Evolutionary conservation across 2,113 vertebrate species (phyloP), one percentile per base, ranked within the genome.

Genomic region (Mohoua ochrocephala): DNA sequence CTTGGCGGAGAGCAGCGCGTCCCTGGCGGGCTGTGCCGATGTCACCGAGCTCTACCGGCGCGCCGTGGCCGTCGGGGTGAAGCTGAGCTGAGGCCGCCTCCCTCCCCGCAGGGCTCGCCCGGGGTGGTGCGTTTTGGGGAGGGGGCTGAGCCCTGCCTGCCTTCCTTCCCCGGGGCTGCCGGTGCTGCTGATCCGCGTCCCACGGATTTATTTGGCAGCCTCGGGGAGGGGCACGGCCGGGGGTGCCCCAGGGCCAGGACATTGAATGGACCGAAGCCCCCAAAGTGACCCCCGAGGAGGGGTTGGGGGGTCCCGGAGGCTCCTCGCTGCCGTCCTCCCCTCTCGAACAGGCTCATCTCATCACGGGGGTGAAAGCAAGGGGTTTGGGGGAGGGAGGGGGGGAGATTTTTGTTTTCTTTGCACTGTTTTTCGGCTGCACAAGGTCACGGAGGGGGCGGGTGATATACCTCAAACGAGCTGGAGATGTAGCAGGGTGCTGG

Each of bases 1-100:
- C 73, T 30, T 97, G 96, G 88, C 95, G 17, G 74, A 97, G 93
- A 97, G 99, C 98, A 74, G 98, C 97, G 95, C 99, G 97, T 96
- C 99, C 95, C 30, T 98, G 98, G 97, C 86, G 1, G 98, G 98
- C 96, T 98, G 98, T 42, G 98, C 98, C 82, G 96, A 97, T 0
- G 98, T 98, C 50, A 97, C 98, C 0, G 97, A 98, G 73, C 94
- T 96, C 50, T 99, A 98, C 95, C 98, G 97, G 54, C 97, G 97
- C 14, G 98, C 98, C 0, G 22, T 98, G 90, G 87, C 97, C 12
- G 67, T 98, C 44, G 81, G 97, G 70, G 91, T 96, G 30, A 96
- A 98, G 56, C 88, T 98, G 74, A 98, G 98, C 96, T 99, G 98
- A 98, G 93, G 74, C 13, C 18, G 20, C 37, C 12, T 39, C 77